Evolutionary conservation across 2,797 vertebrate species (phyloP).

Genomic region (Gymnopithys bicolor): DNA sequence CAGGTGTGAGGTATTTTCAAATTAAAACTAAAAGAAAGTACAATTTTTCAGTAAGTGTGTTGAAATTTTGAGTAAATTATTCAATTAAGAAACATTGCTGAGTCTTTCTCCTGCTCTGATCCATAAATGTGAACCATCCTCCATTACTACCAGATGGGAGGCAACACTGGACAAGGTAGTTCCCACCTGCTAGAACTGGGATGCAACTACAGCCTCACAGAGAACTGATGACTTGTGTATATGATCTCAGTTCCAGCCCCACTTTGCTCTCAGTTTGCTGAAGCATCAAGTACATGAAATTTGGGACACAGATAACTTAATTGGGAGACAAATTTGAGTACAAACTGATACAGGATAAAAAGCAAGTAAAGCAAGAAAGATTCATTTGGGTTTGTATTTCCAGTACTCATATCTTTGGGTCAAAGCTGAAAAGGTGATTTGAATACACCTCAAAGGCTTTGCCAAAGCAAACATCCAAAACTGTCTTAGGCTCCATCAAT

Average conservation of each 20-base stretch:
- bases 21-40: not conserved
- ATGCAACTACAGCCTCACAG: not conserved
- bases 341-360: not conserved
- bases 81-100: not conserved
- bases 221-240: not conserved
- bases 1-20: not conserved
- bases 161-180: not conserved
- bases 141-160: not conserved
- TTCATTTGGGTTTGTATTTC: not conserved
- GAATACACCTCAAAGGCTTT: not conserved
- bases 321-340: not conserved
- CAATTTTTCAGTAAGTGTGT: not conserved
- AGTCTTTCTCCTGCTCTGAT: not conserved
- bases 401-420: not conserved
- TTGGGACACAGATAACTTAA: not conserved
- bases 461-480: not conserved
- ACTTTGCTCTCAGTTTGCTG: not conserved
- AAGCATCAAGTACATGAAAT: not conserved
- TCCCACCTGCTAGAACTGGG: not conserved
- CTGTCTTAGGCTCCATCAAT: not conserved
- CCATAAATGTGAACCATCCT: not conserved
- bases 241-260: not conserved
- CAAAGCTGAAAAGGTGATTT: not conserved
- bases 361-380: not conserved
- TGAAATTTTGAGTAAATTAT: not conserved